phyloP scores from a whole-genome alignment of 2,797 vertebrate genomes.

The Erethizon dorsatum region DNA sequence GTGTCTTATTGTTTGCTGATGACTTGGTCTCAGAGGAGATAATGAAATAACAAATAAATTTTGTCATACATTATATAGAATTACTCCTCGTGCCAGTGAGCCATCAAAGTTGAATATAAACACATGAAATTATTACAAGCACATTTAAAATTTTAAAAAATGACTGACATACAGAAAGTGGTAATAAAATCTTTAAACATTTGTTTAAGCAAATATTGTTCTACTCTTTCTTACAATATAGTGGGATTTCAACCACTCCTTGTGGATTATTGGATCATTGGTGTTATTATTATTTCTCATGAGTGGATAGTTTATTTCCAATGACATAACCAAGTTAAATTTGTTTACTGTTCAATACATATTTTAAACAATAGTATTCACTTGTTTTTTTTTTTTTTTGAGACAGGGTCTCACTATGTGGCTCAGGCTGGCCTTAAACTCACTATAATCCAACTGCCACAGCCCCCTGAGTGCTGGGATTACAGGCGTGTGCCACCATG shows the following conservation, averaged over 20 bases:
- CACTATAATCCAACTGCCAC: neutral
- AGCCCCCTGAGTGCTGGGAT: neutral
- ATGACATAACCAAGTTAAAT: neutral
- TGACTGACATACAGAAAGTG: neutral
- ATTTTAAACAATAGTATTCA: neutral
- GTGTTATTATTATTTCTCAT: neutral
- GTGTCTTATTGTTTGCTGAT: constrained; percentile 23
- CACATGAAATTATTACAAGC: constrained; percentile 60
- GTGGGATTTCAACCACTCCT: neutral
- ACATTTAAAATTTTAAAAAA: neutral
- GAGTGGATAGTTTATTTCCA: neutral
- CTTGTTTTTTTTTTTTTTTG: neutral
- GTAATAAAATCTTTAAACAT: constrained; percentile 37
- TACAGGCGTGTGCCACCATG: neutral
- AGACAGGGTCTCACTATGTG: neutral
- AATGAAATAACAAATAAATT: constrained; percentile 48
- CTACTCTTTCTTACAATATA: neutral
- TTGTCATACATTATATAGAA: constrained; percentile 44
- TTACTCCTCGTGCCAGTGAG: constrained; percentile 20
- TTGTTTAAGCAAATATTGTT: neutral
- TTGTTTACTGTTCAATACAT: neutral
- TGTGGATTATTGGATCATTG: neutral
- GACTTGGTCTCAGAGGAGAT: constrained; percentile 56
- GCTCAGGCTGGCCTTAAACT: neutral
- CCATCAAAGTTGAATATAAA: constrained; percentile 2